A percentile compares a stretch with the other conserved stretches of the same genome.
Evolutionary conservation across 1,140 invertebrate species (phyloP).

Genomic region (Trachymyrmex septentrionalis): DNA sequence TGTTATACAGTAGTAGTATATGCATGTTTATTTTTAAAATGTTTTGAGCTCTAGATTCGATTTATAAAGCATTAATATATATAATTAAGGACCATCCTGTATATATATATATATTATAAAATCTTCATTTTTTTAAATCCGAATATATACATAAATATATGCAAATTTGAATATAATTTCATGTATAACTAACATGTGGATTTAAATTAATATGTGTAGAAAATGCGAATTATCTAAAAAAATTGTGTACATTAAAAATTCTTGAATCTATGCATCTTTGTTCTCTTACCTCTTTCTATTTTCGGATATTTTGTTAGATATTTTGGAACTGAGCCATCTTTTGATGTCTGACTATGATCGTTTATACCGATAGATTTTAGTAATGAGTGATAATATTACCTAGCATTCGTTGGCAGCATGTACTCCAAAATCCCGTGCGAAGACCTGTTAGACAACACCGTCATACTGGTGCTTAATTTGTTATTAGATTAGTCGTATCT

Average conservation of each 20-base stretch:
- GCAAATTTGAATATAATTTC: not conserved
- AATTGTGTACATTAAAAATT: not conserved
- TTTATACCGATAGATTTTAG: slow-evolving; percentile 41
- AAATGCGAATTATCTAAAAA: not conserved
- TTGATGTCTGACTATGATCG: slow-evolving; percentile 4
- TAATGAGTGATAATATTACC: slow-evolving; percentile 66
- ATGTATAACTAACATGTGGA: not conserved
- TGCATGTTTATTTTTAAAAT: not conserved
- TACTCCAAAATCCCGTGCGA: slow-evolving; percentile 82
- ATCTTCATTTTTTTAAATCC: not conserved
- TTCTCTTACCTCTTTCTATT: slow-evolving; percentile 39
- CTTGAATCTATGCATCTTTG: not conserved
- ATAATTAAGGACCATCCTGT: not conserved
- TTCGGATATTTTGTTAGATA: slow-evolving; percentile 23
- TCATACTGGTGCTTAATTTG: slow-evolving; percentile 79
- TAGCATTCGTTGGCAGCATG: slow-evolving; percentile 81
- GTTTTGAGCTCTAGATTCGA: not conserved
- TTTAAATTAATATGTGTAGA: not conserved
- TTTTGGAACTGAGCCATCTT: slow-evolving; percentile 19
- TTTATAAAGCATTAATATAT: not conserved
- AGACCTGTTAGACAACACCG: slow-evolving; percentile 82
- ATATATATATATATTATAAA: not conserved
- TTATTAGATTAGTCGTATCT: slow-evolving; percentile 77
- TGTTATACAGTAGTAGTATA: not conserved
- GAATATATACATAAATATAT: not conserved